These are phyloP conservation scores for Zosterops borbonicus DNA, from an alignment of 2,113 vertebrate species.

Conservation along the genomic window DNA sequence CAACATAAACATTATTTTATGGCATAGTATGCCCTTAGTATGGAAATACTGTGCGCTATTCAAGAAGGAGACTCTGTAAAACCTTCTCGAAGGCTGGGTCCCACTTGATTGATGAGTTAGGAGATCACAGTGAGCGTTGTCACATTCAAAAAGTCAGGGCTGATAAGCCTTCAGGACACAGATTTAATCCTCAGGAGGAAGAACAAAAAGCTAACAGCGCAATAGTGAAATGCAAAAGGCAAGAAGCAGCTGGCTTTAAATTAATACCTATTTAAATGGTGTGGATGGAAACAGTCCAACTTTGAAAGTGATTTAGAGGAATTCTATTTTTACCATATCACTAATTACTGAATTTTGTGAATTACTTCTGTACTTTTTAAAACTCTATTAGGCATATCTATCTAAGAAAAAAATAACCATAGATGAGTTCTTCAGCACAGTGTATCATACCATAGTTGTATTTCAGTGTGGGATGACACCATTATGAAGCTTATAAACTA, in stretches of 20 bases:
- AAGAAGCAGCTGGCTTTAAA: slow-evolving; percentile 33
- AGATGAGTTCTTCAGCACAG: background rate
- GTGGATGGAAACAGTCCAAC: background rate
- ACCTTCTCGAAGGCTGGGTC: background rate
- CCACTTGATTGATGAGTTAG: slow-evolving; percentile 26
- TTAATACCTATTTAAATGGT: slow-evolving; percentile 11
- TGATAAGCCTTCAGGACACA: slow-evolving; percentile 21
- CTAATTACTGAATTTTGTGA: background rate
- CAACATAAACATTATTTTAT: slow-evolving; percentile 45
- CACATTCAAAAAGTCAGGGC: slow-evolving; percentile 11
- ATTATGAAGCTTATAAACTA: background rate
- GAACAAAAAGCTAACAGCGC: slow-evolving; percentile 6
- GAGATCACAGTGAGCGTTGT: slow-evolving; percentile 4
- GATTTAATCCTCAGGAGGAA: slow-evolving; percentile 11
- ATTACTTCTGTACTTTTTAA: background rate
- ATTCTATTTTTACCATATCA: slow-evolving; percentile 2
- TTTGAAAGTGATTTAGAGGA: slow-evolving; percentile 13
- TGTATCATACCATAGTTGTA: background rate
- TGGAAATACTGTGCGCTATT: background rate
- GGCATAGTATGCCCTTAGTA: background rate
- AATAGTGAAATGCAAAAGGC: slow-evolving; percentile 1
- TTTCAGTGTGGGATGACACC: background rate
- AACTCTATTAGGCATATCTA: background rate
- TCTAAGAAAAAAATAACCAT: background rate
- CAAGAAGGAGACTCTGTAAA: slow-evolving; percentile 16